phyloP scores from a whole-genome alignment of 2,113 vertebrate genomes.

The Ptilorrhoa leucosticta region DNA sequence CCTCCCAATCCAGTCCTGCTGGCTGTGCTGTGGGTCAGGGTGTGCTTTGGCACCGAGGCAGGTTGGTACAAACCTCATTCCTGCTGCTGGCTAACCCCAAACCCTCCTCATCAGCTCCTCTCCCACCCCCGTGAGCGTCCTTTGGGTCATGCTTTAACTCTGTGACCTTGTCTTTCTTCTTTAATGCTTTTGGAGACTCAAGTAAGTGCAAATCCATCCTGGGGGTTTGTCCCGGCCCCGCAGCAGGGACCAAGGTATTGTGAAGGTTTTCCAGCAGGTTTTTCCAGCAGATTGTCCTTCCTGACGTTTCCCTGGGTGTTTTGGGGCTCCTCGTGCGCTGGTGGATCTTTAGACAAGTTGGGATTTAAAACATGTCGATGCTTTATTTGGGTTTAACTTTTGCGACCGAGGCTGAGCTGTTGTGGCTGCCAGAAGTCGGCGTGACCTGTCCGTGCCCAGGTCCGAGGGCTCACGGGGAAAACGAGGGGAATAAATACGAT shows the following conservation, averaged over 20 bases:
- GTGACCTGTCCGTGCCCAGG: background rate
- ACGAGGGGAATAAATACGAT: background rate
- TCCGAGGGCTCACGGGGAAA: background rate
- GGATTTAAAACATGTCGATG: background rate
- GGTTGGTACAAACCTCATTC: constrained; percentile 29
- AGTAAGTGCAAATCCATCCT: constrained; percentile 15
- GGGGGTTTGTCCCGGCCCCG: background rate
- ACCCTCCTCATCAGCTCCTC: background rate
- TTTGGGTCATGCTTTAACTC: background rate
- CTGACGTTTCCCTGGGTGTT: background rate
- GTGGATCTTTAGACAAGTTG: background rate
- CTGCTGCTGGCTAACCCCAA: background rate
- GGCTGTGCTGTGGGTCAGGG: constrained; percentile 15
- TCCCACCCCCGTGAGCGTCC: background rate
- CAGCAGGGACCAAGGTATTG: background rate
- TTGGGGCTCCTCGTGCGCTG: background rate
- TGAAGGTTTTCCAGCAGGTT: background rate
- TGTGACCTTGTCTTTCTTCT: constrained; percentile 31
- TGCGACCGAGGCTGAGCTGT: background rate
- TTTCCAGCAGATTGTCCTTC: background rate
- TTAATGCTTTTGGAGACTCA: constrained; percentile 46
- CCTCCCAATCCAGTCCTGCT: background rate
- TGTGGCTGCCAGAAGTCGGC: background rate
- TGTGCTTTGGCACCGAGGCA: background rate
- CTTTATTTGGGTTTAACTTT: background rate